phyloP scores from a whole-genome alignment of 1,140 invertebrate species.

The Bombyx mandarina region DNA sequence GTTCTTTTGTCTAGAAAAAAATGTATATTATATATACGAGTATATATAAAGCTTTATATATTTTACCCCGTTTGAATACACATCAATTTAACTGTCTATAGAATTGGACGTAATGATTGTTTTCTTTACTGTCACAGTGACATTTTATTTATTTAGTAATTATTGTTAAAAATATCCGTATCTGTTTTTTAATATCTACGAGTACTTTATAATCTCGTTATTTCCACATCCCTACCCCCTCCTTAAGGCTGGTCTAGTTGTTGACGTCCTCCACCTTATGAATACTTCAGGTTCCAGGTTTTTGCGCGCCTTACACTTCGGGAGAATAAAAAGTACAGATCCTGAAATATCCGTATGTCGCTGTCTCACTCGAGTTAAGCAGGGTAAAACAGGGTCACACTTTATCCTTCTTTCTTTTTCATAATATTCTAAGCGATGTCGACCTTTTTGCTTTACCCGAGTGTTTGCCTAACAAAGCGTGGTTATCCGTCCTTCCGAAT shows the following conservation, averaged over 20 bases:
- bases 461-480: not conserved
- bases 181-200: too few relatives aligned
- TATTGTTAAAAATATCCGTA: too few relatives aligned
- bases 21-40: too few relatives aligned
- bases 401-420: conserved; percentile 4
- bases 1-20: too few relatives aligned
- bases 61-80: too few relatives aligned
- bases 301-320: conserved; percentile 16
- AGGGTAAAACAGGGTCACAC: conserved; percentile 2
- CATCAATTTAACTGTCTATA: too few relatives aligned
- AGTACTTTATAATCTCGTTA: too few relatives aligned
- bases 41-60: too few relatives aligned
- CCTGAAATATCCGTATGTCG: not conserved
- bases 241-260: conserved; percentile 23
- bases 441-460: conserved; percentile 4
- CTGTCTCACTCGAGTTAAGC: not conserved
- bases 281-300: conserved; percentile 24
- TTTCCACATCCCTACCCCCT: conserved; percentile 10
- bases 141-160: too few relatives aligned
- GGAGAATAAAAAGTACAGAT: conserved; percentile 17
- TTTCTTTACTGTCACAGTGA: too few relatives aligned
- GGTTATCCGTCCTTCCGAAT: too few relatives aligned
- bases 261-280: conserved; percentile 23
- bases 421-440: conserved; percentile 7
- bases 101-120: too few relatives aligned